Evolutionary conservation across 2,888 invertebrate species (phyloP), one percentile per base, ranked within the genome.

Genomic region (Slavum lentiscoides): DNA sequence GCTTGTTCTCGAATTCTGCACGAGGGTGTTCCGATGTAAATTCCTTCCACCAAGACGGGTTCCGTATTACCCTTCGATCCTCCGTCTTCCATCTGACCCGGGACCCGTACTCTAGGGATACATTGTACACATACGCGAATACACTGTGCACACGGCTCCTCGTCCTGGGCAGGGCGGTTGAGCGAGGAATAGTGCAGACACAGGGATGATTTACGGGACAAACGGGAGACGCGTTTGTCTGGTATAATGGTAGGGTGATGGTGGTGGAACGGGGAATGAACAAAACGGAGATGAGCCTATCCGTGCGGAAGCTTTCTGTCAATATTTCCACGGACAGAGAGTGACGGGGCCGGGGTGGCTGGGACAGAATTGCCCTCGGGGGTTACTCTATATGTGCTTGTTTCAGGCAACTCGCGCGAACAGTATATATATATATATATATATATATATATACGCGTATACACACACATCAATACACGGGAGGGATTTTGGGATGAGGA

Each of bases 261-360:
- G 9, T 23, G 1, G 23, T 4, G n/a, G 21, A 2, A 6, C 19
- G 23, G 74, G 37, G 43, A 11, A 23, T 19, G 62, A 74, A 62
- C 62, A 30, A 62, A 74, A 76, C 69, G 77, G 69, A 69, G 62
- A 77, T 69, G 77, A 77, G 69, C 49, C 62, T 61, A 69, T 62
- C 69, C 77, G 77, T 62, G 77, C 69, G 69, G 61, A 55, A 77
- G 59, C 30, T 69, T 68, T 68, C 76, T 76, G 69, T 69, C 77
- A 69, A 77, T 77, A 77, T 77, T 76, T 53, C 61, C 19, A 0
- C 30, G n/a, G 68, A 69, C n/a, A n/a, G 30, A 15, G 53, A 55
- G 53, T 64, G 37, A 17, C 53, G 8, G n/a, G n/a, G n/a, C 7
- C n/a, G 55, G 19, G 8, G 49, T 15, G 62, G 19, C 1, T 23